These are phyloP conservation scores for Argyrosomus regius DNA, from an alignment of 2,797 vertebrate genomes.

Conservation along the genomic window DNA sequence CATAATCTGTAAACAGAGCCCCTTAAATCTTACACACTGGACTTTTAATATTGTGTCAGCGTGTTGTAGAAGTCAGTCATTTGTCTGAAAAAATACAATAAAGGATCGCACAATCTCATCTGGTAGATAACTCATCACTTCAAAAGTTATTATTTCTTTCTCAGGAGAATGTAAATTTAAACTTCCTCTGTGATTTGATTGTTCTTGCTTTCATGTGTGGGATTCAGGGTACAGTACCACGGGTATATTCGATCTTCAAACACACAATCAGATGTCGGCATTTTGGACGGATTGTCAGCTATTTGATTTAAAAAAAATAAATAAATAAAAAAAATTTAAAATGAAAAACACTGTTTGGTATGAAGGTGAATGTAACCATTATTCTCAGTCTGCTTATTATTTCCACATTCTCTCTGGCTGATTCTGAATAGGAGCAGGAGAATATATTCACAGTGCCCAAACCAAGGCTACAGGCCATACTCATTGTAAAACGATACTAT, in stretches of 20 bases:
- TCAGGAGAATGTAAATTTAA: conserved; percentile 52
- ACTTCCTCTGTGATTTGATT: conserved; percentile 41
- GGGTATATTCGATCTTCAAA: neutral
- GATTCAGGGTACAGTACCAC: neutral
- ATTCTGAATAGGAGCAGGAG: conserved; percentile 9
- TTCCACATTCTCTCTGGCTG: neutral
- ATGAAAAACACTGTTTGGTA: neutral
- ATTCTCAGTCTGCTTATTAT: neutral
- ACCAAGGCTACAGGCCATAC: neutral
- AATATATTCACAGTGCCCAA: conserved; percentile 41
- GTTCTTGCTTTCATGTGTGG: neutral
- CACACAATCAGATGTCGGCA: conserved; percentile 6
- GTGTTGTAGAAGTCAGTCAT: too few species aligned
- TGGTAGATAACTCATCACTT: conserved; percentile 30
- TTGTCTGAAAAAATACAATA: conserved; percentile 35
- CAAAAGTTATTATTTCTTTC: conserved; percentile 48
- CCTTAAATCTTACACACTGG: too few species aligned
- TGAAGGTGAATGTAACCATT: neutral
- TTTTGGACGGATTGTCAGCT: conserved; percentile 1
- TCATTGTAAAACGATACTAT: neutral
- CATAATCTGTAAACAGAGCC: too few species aligned
- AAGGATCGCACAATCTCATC: conserved; percentile 41
- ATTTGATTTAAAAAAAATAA: conserved; percentile 8
- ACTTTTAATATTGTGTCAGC: too few species aligned
- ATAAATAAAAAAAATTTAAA: too few species aligned